A percentile compares a stretch with the other conserved stretches of the same genome.
These are phyloP conservation scores for Drosophila paramelanica DNA, from an alignment of 2,888 invertebrate genomes.

Conservation along the genomic window DNA sequence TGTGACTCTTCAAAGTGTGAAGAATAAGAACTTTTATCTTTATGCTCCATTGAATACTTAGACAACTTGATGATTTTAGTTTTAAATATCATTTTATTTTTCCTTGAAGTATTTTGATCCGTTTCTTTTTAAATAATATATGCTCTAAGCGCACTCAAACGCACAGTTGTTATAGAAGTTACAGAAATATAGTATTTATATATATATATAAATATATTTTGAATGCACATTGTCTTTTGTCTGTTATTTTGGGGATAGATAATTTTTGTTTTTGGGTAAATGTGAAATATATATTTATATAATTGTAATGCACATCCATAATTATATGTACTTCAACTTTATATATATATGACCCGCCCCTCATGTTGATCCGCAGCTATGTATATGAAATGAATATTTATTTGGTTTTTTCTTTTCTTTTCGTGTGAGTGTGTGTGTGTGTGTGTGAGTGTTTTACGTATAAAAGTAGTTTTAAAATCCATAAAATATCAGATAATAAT, in stretches of 20 bases:
- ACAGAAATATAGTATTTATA: conserved; percentile 73
- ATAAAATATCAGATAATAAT: conserved; percentile 78
- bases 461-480: conserved; percentile 77
- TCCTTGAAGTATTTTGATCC: conserved; percentile 76
- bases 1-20: neutral
- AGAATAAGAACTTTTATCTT: neutral
- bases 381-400: conserved; percentile 68
- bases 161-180: conserved; percentile 71
- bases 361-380: conserved; percentile 38
- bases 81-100: conserved; percentile 76
- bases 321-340: conserved; percentile 34
- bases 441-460: conserved; percentile 62
- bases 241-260: conserved; percentile 39
- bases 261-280: conserved; percentile 34
- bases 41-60: neutral
- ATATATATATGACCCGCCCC: conserved; percentile 53
- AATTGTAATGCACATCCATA: conserved; percentile 40
- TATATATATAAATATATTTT: conserved; percentile 49
- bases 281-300: conserved; percentile 29
- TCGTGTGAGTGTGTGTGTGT: conserved; percentile 11
- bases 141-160: conserved; percentile 70
- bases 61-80: conserved; percentile 18
- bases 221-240: conserved; percentile 53
- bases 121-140: conserved; percentile 67
- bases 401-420: conserved; percentile 57